Conservation (phyloP, 2,113 vertebrate genomes). For the Sinosuthora webbiana region DNA sequence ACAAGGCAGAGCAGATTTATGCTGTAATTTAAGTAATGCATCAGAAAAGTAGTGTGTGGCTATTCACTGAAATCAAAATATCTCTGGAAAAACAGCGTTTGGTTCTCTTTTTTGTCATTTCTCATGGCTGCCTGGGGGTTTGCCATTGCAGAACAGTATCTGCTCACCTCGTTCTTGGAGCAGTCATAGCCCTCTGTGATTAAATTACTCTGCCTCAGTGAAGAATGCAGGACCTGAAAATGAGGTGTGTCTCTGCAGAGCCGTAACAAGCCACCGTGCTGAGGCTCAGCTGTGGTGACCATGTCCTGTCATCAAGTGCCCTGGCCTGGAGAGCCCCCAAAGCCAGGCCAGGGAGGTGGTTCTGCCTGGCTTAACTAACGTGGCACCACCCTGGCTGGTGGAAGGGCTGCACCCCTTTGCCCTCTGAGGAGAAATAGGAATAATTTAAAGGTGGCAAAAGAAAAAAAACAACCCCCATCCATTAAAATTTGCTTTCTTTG, state of each 20-base stretch:
- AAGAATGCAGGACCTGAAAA: not conserved
- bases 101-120: not conserved
- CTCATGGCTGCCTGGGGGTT: not conserved
- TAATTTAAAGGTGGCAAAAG: not conserved
- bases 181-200: not conserved
- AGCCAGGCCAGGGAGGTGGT: not conserved
- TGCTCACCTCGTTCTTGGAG: not conserved
- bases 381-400: not conserved
- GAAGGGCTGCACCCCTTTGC: not conserved
- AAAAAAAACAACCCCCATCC: not conserved
- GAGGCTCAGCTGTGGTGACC: not conserved
- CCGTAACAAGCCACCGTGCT: not conserved
- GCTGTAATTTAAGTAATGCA: not conserved
- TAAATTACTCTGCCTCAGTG: not conserved
- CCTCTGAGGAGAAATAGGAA: not conserved
- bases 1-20: not conserved
- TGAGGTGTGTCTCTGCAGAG: not conserved
- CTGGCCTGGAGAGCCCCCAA: not conserved
- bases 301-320: rapidly evolving
- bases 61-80: not conserved
- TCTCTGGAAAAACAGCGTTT: not conserved
- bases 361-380: not conserved
- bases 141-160: not conserved
- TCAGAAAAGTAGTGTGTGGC: not conserved
- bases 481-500: not conserved